Base-by-base conservation (phyloP, 2,888 invertebrate species). In the Orthonevra nobilis region DNA sequence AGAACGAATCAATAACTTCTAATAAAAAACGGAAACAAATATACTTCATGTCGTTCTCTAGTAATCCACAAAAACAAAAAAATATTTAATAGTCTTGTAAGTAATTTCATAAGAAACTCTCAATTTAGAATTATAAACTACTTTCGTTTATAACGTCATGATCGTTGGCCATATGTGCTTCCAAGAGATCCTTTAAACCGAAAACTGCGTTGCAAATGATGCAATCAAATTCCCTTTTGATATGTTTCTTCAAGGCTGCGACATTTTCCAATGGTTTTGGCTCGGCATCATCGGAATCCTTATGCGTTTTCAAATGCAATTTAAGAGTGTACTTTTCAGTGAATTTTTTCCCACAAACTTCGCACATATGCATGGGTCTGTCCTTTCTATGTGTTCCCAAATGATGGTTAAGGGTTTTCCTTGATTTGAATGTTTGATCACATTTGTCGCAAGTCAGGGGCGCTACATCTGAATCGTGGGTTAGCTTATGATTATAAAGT, bases 271-370 rank as follows among this genome's bases (percentile, higher is more conserved):
- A n/a, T 12, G 19, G 1, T 2, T 52, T 38, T 1, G 4, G 4
- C 1, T 36, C 20, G 10, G 34, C 17, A 0, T 81, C 81, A 9
- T 81, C 82, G 0, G 75, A 81, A 0, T 83, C 83, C 4, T 34
- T 30, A 46, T 87, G 87, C 0, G 85, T 87, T 70, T 86, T 85
- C 60, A 83, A 85, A 75, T 87, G 87, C 6, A 87, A 83, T 60
- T 88, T 87, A 1, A 88, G 50, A 0, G 88, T 87, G 36, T 87
- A 87, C 63, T 87, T 87, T 54, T 88, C 87, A 0, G 86, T 85
- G 73, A 87, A 87, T 1, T 85, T 84, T 54, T 87, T 87, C 1
- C 85, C 84, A 32, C 87, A 87, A 0, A 85, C 81, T 0, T 86
- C 81, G 36, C 87, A 87, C 6, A 73, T 83, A 23, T 84, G 87